Evolutionary conservation across 23 tunicate genomes (phyloP), one percentile per base, ranked within the genome.

Genomic region (Phallusia fumigata): DNA sequence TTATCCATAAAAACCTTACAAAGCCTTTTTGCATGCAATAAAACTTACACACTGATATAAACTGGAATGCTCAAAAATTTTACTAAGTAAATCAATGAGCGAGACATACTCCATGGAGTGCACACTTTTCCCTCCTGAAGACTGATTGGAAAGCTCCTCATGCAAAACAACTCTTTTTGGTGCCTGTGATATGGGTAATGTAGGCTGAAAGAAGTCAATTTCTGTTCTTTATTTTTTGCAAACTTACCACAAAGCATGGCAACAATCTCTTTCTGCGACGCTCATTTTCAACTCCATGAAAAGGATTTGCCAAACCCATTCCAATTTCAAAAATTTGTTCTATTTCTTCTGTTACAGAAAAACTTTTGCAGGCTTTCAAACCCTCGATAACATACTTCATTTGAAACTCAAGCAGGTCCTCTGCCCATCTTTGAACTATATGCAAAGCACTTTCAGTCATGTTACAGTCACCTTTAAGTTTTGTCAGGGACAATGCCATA

Each of bases 111-210:
- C 18, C 58, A 51, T 51, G 58, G 58, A 51, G 58, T 51, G 58
- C 58, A 51, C 58, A 51, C 18, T 51, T 51, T 51, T 51, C 58
- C 58, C 58, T 51, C 58, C 58, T 51, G 58, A 51, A 18, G 58
- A 51, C 58, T 51, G 58, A 51, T 51, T 51, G 18, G 58, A 51
- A 51, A 51, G 58, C 58, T 51, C 58, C 58, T 51, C 58, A 51
- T 51, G 58, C 58, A 51, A 51, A 51, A 51, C 58, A 51, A 51
- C 58, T 13, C 18, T 51, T 51, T 51, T 51, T 15, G 58, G 58
- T 15, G 58, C 58, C 58, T 51, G 58, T 51, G 18, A 18, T 13
- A 51, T 13, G 18, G 18, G 58, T 51, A 51, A 51, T 13, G 15
- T 18, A 51, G 18, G 18, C 18, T 51, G 15, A 13, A 18, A 51